Percentiles rank a stretch among this genome's conserved stretches.
phyloP scores from a whole-genome alignment of 1,140 invertebrate genomes.

The Temnothorax nylanderi region DNA sequence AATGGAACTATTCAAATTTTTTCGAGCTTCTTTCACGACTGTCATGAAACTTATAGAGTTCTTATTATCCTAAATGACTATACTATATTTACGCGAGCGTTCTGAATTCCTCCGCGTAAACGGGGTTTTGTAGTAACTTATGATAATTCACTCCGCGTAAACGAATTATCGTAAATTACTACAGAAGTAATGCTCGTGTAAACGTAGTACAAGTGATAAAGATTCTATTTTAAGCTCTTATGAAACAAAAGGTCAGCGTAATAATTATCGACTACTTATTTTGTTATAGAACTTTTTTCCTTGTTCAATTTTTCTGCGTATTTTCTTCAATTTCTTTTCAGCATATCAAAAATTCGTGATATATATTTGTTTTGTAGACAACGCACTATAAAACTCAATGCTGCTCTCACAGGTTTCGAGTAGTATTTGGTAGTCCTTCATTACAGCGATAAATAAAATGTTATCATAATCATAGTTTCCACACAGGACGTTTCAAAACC shows the following conservation, averaged over 20 bases:
- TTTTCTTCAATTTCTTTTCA: background rate
- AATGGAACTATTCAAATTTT: background rate
- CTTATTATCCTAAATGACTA: background rate
- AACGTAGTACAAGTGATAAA: background rate
- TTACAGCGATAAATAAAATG: conserved; percentile 13
- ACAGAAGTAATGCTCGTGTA: too few relatives aligned
- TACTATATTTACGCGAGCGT: too few relatives aligned
- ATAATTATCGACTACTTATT: background rate
- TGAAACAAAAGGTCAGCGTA: background rate
- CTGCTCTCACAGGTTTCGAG: background rate
- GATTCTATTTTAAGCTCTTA: background rate
- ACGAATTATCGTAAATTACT: too few relatives aligned
- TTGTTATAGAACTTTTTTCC: background rate
- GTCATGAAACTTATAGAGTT: background rate
- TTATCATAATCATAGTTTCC: background rate
- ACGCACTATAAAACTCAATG: background rate
- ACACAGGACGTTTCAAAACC: background rate
- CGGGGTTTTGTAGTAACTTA: too few relatives aligned
- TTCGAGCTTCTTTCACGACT: background rate
- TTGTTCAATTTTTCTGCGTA: background rate
- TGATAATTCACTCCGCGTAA: too few relatives aligned
- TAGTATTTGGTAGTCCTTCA: background rate
- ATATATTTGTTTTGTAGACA: background rate
- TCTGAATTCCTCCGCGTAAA: too few relatives aligned
- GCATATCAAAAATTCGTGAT: background rate